Evolutionary conservation across 2,113 vertebrate genomes (phyloP).

Genomic region (Paedocypris sp.): DNA sequence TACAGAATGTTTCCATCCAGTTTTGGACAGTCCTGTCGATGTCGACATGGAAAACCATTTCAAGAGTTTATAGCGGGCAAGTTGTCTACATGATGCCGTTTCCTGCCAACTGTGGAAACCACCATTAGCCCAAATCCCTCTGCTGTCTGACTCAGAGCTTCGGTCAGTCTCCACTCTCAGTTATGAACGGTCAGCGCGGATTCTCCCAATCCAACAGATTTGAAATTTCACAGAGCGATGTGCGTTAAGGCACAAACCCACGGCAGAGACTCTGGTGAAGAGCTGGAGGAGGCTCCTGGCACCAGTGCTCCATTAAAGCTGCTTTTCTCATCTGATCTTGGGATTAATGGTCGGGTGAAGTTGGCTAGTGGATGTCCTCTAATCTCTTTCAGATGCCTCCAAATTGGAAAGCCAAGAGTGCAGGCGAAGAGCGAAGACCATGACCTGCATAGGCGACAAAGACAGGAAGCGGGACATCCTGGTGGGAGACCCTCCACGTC

Average conservation of each 20-base stretch:
- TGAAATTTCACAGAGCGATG: neutral
- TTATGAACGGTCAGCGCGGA: conserved; percentile 4
- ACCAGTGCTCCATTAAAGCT: neutral
- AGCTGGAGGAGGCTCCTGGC: neutral
- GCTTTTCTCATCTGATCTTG: conserved; percentile 16
- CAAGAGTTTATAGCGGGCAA: neutral
- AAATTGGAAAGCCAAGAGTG: neutral
- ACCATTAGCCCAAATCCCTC: conserved; percentile 4
- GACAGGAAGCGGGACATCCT: conserved; percentile 3
- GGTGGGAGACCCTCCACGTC: too few species aligned
- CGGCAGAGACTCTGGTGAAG: conserved; percentile 1
- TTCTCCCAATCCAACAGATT: neutral
- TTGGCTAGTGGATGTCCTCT: conserved; percentile 1
- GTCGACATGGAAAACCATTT: neutral
- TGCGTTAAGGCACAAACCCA: conserved; percentile 10
- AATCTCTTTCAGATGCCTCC: neutral
- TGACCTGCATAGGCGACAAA: conserved; percentile 8
- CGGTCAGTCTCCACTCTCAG: neutral
- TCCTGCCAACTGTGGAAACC: conserved; percentile 1
- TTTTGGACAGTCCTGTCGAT: too few species aligned
- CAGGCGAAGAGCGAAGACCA: neutral
- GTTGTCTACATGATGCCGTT: neutral
- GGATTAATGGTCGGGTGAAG: neutral
- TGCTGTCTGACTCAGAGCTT: neutral
- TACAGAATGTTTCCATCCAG: too few species aligned